Evolutionary conservation across 2,797 vertebrate genomes (phyloP).

Genomic region (Chelon labrosus): DNA sequence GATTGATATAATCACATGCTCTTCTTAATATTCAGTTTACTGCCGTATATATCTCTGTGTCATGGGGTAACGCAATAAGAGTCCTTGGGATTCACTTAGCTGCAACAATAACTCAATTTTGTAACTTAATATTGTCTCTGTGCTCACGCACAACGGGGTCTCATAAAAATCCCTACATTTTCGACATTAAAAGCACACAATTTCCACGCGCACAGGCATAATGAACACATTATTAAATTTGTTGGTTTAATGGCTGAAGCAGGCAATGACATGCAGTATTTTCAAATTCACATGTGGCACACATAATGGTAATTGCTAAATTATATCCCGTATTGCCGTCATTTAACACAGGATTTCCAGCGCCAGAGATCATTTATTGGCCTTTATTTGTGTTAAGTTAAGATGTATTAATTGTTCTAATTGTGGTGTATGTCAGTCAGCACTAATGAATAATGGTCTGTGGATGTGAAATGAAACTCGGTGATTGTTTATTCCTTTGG

Average conservation of each 20-base stretch:
- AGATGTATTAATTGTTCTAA: constrained; percentile 71
- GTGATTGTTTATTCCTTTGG: constrained; percentile 76
- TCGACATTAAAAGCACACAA: constrained; percentile 61
- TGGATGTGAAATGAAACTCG: constrained; percentile 65
- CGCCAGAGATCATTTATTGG: constrained; percentile 76
- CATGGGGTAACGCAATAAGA: constrained; percentile 77
- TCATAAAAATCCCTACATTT: constrained; percentile 64
- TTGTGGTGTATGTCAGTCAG: constrained; percentile 76
- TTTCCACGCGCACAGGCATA: constrained; percentile 65
- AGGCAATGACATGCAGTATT: constrained; percentile 70
- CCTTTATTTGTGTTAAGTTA: constrained; percentile 75
- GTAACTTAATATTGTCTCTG: constrained; percentile 74
- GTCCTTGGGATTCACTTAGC: constrained; percentile 79
- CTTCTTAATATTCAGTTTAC: constrained; percentile 77
- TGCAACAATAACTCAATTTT: constrained; percentile 79
- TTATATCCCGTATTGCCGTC: constrained; percentile 66
- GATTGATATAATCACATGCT: constrained; percentile 76
- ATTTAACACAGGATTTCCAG: constrained; percentile 72
- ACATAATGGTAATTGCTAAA: constrained; percentile 72
- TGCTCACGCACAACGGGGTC: constrained; percentile 63
- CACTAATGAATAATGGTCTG: constrained; percentile 76
- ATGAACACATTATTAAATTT: constrained; percentile 79
- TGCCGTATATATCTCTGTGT: constrained; percentile 65
- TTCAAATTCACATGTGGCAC: constrained; percentile 67
- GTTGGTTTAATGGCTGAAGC: constrained; percentile 76